Conservation (phyloP, 2,888 invertebrate species). For the Octonoba sinensis region DNA sequence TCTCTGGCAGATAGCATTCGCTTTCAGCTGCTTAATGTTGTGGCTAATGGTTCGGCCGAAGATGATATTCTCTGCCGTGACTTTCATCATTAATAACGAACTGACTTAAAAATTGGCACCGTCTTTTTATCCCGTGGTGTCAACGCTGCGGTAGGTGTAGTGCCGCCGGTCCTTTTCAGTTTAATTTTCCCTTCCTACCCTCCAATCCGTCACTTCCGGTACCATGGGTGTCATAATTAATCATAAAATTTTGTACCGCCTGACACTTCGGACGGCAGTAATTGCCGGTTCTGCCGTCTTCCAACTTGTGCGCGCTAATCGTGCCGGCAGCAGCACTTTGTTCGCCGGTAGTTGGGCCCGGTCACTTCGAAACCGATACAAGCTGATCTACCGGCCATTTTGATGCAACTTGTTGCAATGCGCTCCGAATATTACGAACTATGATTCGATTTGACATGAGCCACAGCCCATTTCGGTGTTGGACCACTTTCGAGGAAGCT, state of each 20-base stretch:
- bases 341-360: not conserved
- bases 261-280: conserved; percentile 51
- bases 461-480: too few relatives aligned
- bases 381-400: too few relatives aligned
- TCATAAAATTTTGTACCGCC: conserved; percentile 56
- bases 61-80: conserved; percentile 58
- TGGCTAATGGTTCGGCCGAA: conserved; percentile 48
- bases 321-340: conserved; percentile 46
- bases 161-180: conserved; percentile 58
- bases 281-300: conserved; percentile 46
- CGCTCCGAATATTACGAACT: too few relatives aligned
- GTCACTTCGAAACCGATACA: too few relatives aligned
- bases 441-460: too few relatives aligned
- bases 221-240: conserved; percentile 60
- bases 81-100: conserved; percentile 59
- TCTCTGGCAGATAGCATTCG: conserved; percentile 52
- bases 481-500: too few relatives aligned
- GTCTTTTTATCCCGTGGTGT: conserved; percentile 55
- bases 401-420: too few relatives aligned
- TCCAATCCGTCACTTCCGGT: conserved; percentile 62
- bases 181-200: conserved; percentile 57
- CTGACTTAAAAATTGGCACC: conserved; percentile 64
- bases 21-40: conserved; percentile 61
- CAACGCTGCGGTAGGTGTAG: conserved; percentile 63
- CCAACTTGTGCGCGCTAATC: conserved; percentile 41